Evolutionary conservation across 2,888 invertebrate species (phyloP).

Genomic region (Congeria kusceri): DNA sequence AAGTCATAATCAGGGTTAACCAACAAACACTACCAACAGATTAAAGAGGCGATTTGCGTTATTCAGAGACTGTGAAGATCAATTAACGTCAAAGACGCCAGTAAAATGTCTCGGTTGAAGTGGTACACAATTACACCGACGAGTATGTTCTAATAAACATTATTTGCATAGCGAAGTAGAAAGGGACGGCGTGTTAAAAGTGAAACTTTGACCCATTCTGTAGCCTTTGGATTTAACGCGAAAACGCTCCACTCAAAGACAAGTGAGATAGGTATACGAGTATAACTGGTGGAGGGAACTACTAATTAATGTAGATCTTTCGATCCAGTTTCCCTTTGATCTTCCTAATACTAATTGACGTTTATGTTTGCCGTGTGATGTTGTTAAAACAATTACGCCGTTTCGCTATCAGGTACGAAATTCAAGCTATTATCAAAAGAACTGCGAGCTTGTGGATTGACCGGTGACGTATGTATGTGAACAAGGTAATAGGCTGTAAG

Average conservation of each 20-base stretch:
- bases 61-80: conserved; percentile 52
- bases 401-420: conserved; percentile 34
- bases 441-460: background rate
- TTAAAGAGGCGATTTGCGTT: conserved; percentile 51
- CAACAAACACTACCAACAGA: conserved; percentile 44
- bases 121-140: conserved; percentile 15
- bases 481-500: too few relatives aligned
- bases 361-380: conserved; percentile 51
- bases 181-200: conserved; percentile 28
- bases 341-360: conserved; percentile 27
- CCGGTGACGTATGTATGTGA: too few relatives aligned
- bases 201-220: conserved; percentile 40
- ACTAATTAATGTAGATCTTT: conserved; percentile 50
- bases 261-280: conserved; percentile 19
- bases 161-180: conserved; percentile 41
- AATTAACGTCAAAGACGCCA: conserved; percentile 58
- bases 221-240: conserved; percentile 49
- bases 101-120: conserved; percentile 39
- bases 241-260: conserved; percentile 49
- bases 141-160: conserved; percentile 34
- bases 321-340: conserved; percentile 46
- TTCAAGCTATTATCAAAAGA: conserved; percentile 42
- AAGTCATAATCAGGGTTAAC: conserved; percentile 8
- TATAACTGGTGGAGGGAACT: conserved; percentile 9
- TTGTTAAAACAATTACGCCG: conserved; percentile 56